Evolutionary conservation across 2,113 vertebrate genomes (phyloP).

Genomic region (Actenoides hombroni): DNA sequence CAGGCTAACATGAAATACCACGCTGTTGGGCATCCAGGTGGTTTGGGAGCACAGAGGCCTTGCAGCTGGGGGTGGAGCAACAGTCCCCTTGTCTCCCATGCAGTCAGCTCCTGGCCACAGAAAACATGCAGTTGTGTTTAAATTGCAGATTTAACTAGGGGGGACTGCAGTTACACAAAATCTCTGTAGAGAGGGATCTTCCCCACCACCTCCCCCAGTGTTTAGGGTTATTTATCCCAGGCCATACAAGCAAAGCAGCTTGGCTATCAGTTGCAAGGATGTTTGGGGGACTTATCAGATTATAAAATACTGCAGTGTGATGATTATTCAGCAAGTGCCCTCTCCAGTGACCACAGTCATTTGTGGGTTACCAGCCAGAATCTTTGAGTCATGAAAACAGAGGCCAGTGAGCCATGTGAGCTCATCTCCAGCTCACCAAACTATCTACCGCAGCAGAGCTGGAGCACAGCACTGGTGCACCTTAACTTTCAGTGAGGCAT

Average conservation of each 20-base stretch:
- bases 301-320: not conserved
- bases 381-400: not conserved
- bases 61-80: not conserved
- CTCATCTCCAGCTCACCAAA: not conserved
- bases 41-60: not conserved
- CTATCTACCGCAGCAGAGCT: not conserved
- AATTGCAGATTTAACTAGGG: not conserved
- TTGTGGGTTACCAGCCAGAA: not conserved
- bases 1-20: not conserved
- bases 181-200: not conserved
- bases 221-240: not conserved
- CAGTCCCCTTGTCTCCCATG: fast-evolving
- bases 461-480: not conserved
- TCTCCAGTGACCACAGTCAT: not conserved
- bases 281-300: not conserved
- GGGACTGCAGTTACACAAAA: not conserved
- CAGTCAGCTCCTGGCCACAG: not conserved
- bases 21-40: not conserved
- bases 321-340: not conserved
- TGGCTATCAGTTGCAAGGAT: not conserved
- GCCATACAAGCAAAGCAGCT: not conserved
- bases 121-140: not conserved
- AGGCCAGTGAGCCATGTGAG: not conserved
- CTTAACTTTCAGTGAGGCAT: not conserved
- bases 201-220: not conserved